Evolutionary conservation across 2,113 vertebrate species (phyloP).

Genomic region (Mugil cephalus): DNA sequence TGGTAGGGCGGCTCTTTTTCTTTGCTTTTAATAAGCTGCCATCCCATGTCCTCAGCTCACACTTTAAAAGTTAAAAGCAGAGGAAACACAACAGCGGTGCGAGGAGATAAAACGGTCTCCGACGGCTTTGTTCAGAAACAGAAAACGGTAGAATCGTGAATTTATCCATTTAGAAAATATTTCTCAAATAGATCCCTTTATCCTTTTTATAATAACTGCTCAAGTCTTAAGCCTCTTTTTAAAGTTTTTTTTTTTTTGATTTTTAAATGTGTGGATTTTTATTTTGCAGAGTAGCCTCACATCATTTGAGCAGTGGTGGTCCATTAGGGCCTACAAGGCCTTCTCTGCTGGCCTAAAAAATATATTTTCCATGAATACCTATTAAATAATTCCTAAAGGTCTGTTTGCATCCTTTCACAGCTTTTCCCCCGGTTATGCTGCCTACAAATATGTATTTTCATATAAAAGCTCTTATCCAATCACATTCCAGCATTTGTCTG

Average conservation of each 20-base stretch:
- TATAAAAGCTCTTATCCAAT: too few species aligned
- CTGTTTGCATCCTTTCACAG: too few species aligned
- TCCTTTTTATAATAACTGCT: conserved; percentile 9
- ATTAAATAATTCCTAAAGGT: too few species aligned
- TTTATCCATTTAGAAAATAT: conserved; percentile 29
- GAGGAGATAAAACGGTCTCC: conserved; percentile 60
- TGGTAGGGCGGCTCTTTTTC: conserved; percentile 17
- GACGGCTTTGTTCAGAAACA: conserved; percentile 46
- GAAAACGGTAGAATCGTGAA: conserved; percentile 43
- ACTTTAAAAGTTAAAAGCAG: conserved; percentile 61
- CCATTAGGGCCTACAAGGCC: too few species aligned
- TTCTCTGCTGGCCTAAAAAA: too few species aligned
- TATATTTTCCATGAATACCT: too few species aligned
- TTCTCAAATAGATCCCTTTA: conserved; percentile 25
- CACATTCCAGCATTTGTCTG: too few species aligned
- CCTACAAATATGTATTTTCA: too few species aligned
- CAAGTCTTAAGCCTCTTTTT: conserved; percentile 13
- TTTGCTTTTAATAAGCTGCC: conserved; percentile 52
- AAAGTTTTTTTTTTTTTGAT: neutral
- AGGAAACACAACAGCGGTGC: conserved; percentile 48
- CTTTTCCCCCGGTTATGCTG: too few species aligned
- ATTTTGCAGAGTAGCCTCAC: neutral
- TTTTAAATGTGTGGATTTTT: neutral
- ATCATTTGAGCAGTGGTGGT: too few species aligned
- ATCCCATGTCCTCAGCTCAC: conserved; percentile 48